A percentile compares a stretch with the other conserved stretches of the same genome.
These are phyloP conservation scores for Petromus typicus DNA, from an alignment of 2,113 vertebrate species.

Conservation along the genomic window DNA sequence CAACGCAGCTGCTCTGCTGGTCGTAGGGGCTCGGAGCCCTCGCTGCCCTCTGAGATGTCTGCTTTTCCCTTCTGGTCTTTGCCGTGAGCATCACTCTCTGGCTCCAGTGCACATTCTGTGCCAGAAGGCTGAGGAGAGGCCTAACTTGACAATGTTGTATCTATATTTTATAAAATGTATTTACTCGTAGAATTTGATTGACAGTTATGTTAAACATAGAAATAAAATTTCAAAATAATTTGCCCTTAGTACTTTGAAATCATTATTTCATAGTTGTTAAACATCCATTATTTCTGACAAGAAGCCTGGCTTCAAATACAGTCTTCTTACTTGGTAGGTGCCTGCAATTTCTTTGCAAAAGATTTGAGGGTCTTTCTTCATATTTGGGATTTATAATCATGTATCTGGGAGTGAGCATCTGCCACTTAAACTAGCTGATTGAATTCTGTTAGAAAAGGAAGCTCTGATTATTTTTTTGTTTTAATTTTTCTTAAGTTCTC, in stretches of 20 bases:
- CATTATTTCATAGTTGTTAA: constrained; percentile 16
- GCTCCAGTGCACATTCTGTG: no score
- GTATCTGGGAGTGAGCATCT: background rate
- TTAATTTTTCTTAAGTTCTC: background rate
- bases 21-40: no score
- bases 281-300: constrained; percentile 14
- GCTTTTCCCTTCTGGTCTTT: no score
- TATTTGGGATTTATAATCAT: background rate
- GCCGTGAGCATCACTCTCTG: no score
- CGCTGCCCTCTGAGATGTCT: no score
- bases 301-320: background rate
- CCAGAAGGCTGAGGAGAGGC: no score
- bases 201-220: background rate
- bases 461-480: background rate
- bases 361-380: background rate
- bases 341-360: background rate
- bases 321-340: background rate
- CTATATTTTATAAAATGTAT: background rate
- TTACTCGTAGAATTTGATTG: background rate
- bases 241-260: background rate
- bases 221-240: constrained; percentile 26
- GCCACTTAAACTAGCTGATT: background rate
- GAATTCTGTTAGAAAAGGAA: background rate
- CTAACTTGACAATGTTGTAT: no score
- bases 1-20: no score